Evolutionary conservation across 2,888 invertebrate species (phyloP), one percentile per base, ranked within the genome.

Genomic region (Andrena fulva): DNA sequence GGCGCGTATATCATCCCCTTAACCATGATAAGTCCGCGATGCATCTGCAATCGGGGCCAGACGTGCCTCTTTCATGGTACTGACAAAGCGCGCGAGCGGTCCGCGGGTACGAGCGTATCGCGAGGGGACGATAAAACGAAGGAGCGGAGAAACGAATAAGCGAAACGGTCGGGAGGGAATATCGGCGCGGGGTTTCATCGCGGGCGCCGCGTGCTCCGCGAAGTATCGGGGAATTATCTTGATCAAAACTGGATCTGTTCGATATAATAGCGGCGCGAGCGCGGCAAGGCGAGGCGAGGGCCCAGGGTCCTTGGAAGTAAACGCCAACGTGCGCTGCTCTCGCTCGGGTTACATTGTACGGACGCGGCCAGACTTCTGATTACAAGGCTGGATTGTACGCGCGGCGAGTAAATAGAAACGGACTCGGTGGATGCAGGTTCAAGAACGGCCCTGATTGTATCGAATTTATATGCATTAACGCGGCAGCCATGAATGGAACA

Each of bases 231-330:
- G 35, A 20, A n/a, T 31, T 79, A 79, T 79, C 79, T 77, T 50
- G 78, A 79, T 79, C 78, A 48, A 77, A 79, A 69, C 78, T 70
- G 69, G 78, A 76, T 76, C 78, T 16, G 42, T 24, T 52, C 64
- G 59, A 66, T 66, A 63, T n/a, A 50, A 77, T 71, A 70, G 54
- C 63, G 60, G 59, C 69, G 8, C 68, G 35, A 35, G 16, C 64
- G 72, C 64, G 54, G 75, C 33, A 12, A 31, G 64, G 7, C 42
- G 33, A 24, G 35, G 68, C 54, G 52, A 54, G 52, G 42, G 42
- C 12, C 54, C 66, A 50, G 48, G 59, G 60, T 33, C 75, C 75
- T 64, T 56, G 72, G 20, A 56, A 56, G 24, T 56, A 56, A 42
- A 56, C 56, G 56, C 10, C 27, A 24, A 56, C 20, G 31, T 42